Percentiles rank a stretch among this genome's conserved stretches.
These are phyloP conservation scores for Sciurus niger DNA, from an alignment of 2,113 vertebrate species.

Conservation along the genomic window DNA sequence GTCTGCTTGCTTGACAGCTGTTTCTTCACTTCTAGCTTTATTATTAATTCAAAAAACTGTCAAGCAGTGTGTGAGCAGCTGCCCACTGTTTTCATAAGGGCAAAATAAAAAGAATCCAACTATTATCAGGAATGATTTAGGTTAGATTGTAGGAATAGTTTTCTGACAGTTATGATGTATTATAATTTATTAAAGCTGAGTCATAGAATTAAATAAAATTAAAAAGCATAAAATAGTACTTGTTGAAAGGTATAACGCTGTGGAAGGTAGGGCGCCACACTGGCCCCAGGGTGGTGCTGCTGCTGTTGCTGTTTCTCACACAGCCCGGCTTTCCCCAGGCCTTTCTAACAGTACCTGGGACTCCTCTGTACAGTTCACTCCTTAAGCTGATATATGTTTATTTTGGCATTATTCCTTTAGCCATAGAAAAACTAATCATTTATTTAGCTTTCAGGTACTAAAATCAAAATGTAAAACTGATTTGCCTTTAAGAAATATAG, in stretches of 20 bases:
- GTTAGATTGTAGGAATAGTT: constrained; percentile 44
- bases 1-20: constrained; percentile 64
- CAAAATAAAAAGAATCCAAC: not conserved
- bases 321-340: constrained; percentile 36
- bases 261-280: not conserved
- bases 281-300: not conserved
- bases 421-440: not conserved
- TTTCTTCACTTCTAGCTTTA: constrained; percentile 35
- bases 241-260: constrained; percentile 46
- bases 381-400: not conserved
- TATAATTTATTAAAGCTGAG: constrained; percentile 19
- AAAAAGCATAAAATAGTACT: constrained; percentile 27
- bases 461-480: constrained; percentile 30
- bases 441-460: constrained; percentile 32
- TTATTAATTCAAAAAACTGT: not conserved
- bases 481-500: constrained; percentile 52
- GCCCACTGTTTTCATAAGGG: constrained; percentile 48
- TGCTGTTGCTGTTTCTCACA: not conserved
- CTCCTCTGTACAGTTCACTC: not conserved
- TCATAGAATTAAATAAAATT: not conserved
- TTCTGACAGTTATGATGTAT: constrained; percentile 43
- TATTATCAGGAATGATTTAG: not conserved
- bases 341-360: not conserved
- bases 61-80: constrained; percentile 61
- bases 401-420: constrained; percentile 7